Base-by-base conservation (phyloP, 2,888 invertebrate species). In the Tyria jacobaeae region DNA sequence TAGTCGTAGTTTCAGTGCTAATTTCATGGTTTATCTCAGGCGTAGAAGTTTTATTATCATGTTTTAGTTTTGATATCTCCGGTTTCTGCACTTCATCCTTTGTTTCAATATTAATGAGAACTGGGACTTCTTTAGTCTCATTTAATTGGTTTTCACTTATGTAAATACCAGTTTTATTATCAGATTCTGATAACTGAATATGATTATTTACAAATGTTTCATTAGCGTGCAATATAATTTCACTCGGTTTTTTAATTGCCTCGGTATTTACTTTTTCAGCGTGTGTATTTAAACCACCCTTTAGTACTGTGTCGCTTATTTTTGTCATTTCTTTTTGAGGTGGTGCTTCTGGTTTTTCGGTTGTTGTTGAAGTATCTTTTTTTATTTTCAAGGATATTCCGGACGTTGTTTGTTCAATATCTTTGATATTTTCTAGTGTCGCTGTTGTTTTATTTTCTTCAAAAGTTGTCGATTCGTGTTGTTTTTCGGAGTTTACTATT, bases 171-270 rank as follows among this genome's bases (percentile, higher is more conserved):
- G 61, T 67, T 57, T 73, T 69, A 7, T 60, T 60, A 5, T 65
- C 50, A 25, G 77, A 78, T 48, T 65, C 66, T 15, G 84, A 76
- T 54, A 84, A 83, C 66, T 85, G 76, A 9, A 82, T 78, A 27
- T 64, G 24, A 15, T 2, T 56, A 31, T 59, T 62, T 35, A 64
- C 50, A n/a, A 62, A 64, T 37, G 44, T 60, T 59, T 65, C 63
- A 57, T 59, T 56, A 65, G 56, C 78, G 52, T 31, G 58, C 61
- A n/a, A 39, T 49, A 60, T 57, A 25, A 0, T 57, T 47, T 56
- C 56, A 15, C 9, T 44, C 24, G 62, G 31, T 24, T 62, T 55
- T 10, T 17, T 0, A 14, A 34, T 53, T 10, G 37, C 44, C 37
- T 66, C 67, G 14, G 52, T 51, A 39, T 58, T 59, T 55, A 71